These are phyloP conservation scores for Acronicta psi DNA, from an alignment of 2,888 invertebrate genomes.

Conservation along the genomic window DNA sequence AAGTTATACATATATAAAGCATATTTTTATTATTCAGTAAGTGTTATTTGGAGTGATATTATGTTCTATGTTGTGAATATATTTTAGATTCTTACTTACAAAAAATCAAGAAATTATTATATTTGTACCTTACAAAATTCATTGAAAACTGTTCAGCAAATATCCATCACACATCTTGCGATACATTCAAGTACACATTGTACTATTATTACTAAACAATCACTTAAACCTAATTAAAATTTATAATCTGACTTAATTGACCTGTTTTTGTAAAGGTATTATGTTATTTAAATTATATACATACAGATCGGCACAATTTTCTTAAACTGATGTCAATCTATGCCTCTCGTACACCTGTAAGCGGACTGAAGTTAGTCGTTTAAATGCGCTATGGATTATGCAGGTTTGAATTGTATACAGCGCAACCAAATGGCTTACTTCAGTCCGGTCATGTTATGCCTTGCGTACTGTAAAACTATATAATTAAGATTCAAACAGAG, in stretches of 20 bases:
- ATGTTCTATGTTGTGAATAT: conserved; percentile 2
- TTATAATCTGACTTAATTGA: conserved; percentile 50
- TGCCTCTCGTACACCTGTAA: too few relatives aligned
- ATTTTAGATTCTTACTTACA: conserved; percentile 15
- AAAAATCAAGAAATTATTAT: conserved; percentile 43
- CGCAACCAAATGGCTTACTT: too few relatives aligned
- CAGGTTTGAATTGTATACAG: too few relatives aligned
- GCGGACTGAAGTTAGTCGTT: too few relatives aligned
- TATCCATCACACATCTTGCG: conserved; percentile 17
- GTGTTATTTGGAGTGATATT: conserved; percentile 3
- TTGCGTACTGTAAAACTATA: too few relatives aligned
- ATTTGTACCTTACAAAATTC: conserved; percentile 54
- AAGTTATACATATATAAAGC: background rate
- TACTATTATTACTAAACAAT: conserved; percentile 28
- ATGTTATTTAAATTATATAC: too few relatives aligned
- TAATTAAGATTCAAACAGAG: too few relatives aligned
- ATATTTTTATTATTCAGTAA: conserved; percentile 1
- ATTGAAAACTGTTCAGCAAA: conserved; percentile 30
- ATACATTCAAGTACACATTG: conserved; percentile 44
- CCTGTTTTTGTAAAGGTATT: conserved; percentile 49
- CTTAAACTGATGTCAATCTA: too few relatives aligned
- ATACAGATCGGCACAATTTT: too few relatives aligned
- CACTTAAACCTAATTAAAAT: conserved; percentile 33
- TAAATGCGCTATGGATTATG: too few relatives aligned
- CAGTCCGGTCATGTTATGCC: too few relatives aligned